phyloP scores from a whole-genome alignment of 2,113 vertebrate species.

The Eptatretus burgeri region DNA sequence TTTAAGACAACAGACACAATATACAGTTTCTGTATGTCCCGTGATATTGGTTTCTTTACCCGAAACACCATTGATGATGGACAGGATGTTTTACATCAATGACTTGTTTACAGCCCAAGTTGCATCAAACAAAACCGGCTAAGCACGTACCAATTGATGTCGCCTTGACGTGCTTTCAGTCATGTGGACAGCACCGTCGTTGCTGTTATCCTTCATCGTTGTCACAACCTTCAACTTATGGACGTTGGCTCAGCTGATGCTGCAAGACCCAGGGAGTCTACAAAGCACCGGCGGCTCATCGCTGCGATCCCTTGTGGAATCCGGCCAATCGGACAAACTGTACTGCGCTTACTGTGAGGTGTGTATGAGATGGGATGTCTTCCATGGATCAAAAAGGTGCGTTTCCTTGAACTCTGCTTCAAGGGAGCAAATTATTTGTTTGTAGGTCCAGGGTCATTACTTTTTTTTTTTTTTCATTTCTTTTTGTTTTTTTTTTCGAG shows the following conservation, averaged over 20 bases:
- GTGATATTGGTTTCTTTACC: background rate
- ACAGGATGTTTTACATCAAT: background rate
- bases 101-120: background rate
- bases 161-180: conserved; percentile 11
- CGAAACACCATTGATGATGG: background rate
- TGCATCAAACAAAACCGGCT: background rate
- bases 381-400: too few species aligned
- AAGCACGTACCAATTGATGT: background rate
- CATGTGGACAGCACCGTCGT: conserved; percentile 16
- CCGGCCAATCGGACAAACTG: conserved; percentile 17
- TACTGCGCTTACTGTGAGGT: conserved; percentile 41
- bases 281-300: conserved; percentile 16
- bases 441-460: too few species aligned
- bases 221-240: conserved; percentile 18
- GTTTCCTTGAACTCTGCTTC: too few species aligned
- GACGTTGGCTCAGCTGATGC: conserved; percentile 23
- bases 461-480: too few species aligned
- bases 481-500: too few species aligned
- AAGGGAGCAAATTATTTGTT: too few species aligned
- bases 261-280: conserved; percentile 20
- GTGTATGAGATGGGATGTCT: background rate
- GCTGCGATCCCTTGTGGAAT: conserved; percentile 22
- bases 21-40: background rate
- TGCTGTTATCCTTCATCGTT: conserved; percentile 19
- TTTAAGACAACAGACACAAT: too few species aligned